Conservation (phyloP, 2,113 vertebrate genomes). For the Lepisosteus osseus region DNA sequence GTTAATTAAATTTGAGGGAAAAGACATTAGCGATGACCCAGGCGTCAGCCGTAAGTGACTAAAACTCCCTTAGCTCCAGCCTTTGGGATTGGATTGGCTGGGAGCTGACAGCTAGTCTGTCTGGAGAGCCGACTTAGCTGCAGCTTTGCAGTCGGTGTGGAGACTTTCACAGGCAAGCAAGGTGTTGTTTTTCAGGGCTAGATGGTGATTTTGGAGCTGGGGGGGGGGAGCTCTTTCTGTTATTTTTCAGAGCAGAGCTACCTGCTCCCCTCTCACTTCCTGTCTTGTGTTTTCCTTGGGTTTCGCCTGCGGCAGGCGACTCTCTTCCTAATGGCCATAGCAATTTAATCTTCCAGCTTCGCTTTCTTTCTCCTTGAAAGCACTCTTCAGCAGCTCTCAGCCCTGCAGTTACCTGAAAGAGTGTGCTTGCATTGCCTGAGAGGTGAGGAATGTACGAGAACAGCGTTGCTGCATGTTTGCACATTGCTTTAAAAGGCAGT, state of each 20-base stretch:
- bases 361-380: no score
- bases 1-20: slow-evolving; percentile 79
- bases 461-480: no score
- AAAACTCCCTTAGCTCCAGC: background rate
- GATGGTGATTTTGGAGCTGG: background rate
- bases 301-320: background rate
- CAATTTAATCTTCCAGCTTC: background rate
- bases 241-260: background rate
- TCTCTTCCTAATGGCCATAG: background rate
- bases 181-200: slow-evolving; percentile 1
- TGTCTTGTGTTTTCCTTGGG: background rate
- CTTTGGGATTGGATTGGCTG: slow-evolving; percentile 7
- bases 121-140: slow-evolving; percentile 15
- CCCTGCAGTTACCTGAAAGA: no score
- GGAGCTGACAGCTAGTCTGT: slow-evolving; percentile 16
- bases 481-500: no score
- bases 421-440: no score
- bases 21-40: slow-evolving; percentile 65
- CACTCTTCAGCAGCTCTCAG: no score
- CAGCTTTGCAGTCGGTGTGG: slow-evolving; percentile 8
- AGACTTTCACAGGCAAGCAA: slow-evolving; percentile 2
- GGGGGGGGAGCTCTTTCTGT: slow-evolving; percentile 15
- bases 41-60: slow-evolving; percentile 44
- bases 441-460: no score
- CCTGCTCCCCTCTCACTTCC: slow-evolving; percentile 26